phyloP scores from a whole-genome alignment of 2,888 invertebrate genomes.

The Eristalinus aeneus region DNA sequence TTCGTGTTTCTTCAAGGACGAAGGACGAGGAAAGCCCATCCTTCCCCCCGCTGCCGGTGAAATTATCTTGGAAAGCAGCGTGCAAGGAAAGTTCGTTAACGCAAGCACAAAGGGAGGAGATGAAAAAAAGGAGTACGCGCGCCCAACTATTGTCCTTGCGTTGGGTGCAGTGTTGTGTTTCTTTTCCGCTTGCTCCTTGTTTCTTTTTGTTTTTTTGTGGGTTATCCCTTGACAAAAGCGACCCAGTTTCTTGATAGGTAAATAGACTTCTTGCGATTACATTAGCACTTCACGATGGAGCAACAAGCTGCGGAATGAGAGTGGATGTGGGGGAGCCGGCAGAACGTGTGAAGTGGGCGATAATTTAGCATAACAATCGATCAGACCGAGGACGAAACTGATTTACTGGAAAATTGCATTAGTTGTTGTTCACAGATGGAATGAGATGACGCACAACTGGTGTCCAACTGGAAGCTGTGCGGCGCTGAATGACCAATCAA shows the following conservation, averaged over 20 bases:
- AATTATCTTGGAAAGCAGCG: slow-evolving; percentile 59
- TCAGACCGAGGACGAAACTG: background rate
- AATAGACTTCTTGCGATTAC: slow-evolving; percentile 48
- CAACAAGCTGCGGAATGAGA: background rate
- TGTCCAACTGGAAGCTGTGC: background rate
- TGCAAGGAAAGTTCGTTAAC: slow-evolving; percentile 66
- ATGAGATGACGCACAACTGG: background rate
- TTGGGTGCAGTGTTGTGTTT: slow-evolving; percentile 37
- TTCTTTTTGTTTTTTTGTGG: background rate
- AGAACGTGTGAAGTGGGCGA: slow-evolving; percentile 1
- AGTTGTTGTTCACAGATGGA: background rate
- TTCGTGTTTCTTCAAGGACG: slow-evolving; percentile 45
- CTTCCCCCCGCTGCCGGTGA: slow-evolving; percentile 28
- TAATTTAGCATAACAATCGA: slow-evolving; percentile 13
- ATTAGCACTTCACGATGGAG: slow-evolving; percentile 26
- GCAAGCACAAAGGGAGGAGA: slow-evolving; percentile 12
- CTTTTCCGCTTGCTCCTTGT: background rate
- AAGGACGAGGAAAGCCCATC: slow-evolving; percentile 32
- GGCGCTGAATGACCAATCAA: background rate
- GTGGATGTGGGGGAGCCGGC: background rate
- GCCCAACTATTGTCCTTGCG: slow-evolving; percentile 49
- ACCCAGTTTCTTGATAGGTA: slow-evolving; percentile 46
- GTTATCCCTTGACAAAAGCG: slow-evolving; percentile 26
- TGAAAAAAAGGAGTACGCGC: slow-evolving; percentile 18
- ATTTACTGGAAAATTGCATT: slow-evolving; percentile 17